Percentiles rank a stretch among this genome's conserved stretches.
Evolutionary conservation across 2,888 invertebrate genomes (phyloP).

Genomic region (Anaspis maculata): DNA sequence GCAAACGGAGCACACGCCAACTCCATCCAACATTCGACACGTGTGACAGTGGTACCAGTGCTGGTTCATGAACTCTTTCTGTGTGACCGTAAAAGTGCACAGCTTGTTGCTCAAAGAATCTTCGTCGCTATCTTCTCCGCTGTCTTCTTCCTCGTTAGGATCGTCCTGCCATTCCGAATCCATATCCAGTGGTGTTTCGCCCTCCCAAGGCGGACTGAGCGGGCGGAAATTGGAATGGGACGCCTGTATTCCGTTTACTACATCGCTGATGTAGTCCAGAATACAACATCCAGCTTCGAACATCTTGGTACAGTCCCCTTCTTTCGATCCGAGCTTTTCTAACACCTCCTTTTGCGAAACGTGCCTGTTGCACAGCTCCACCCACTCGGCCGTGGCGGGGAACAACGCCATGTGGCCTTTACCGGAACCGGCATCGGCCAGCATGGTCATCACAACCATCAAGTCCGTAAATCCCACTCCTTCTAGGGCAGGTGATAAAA

Average conservation of each 20-base stretch:
- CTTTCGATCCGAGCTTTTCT: conserved; percentile 47
- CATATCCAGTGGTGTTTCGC: conserved; percentile 62
- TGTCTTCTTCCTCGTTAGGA: conserved; percentile 84
- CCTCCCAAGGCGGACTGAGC: conserved; percentile 71
- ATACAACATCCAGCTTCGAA: conserved; percentile 77
- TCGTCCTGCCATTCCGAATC: conserved; percentile 86
- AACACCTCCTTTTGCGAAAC: conserved; percentile 49
- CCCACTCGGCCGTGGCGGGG: conserved; percentile 72
- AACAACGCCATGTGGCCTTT: conserved; percentile 74
- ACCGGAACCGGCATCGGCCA: conserved; percentile 80
- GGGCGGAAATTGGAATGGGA: conserved; percentile 36
- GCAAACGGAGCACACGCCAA: conserved; percentile 96
- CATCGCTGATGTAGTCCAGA: conserved; percentile 76
- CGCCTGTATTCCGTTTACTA: conserved; percentile 46
- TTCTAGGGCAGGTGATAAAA: conserved; percentile 56
- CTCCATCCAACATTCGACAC: conserved; percentile 96
- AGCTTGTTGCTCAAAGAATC: conserved; percentile 84
- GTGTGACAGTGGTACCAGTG: conserved; percentile 99
- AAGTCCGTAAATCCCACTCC: conserved; percentile 71
- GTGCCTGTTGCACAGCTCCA: conserved; percentile 60
- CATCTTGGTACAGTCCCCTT: conserved; percentile 43
- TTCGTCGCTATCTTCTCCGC: conserved; percentile 91
- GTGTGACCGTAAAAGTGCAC: conserved; percentile 94
- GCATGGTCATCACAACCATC: conserved; percentile 67
- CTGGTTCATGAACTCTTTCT: conserved; percentile 92